Base-by-base conservation (phyloP, 1,140 invertebrate genomes). In the Pristionchus pacificus region DNA sequence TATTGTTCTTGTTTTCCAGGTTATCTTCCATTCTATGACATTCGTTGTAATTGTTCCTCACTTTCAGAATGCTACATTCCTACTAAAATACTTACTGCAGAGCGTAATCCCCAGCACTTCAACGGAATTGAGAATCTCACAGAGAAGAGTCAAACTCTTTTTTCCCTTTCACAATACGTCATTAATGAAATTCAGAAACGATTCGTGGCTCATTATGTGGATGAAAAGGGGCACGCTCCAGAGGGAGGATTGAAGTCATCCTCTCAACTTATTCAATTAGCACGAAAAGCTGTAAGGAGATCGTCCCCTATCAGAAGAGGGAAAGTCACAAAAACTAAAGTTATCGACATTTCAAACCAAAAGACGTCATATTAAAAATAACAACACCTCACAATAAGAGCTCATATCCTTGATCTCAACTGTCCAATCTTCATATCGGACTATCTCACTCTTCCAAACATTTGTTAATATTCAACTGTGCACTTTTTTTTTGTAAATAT, bases 1-100 rank as follows among this genome's bases (percentile, higher is more conserved):
- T 30, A 73, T 73, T 64, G 67, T 73, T 2, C 67, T 73, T 24
- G 65, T 73, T 25, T 67, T 72, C 38, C 71, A 72, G 70, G 70
- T 72, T 38, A 64, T 30, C 15, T 10, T 2, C 2, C 15, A 15
- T 63, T 0, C 3, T 2, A 69, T 19, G 59, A 65, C 24, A 19
- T n/a, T 2, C 0, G 28, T 49, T 55, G 63, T 57, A 25, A 72
- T 49, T 55, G 27, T 24, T 24, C 55, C 1, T 29, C 60, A 6
- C 38, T 24, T 73, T 68, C 61, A 69, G 58, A 69, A 69, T 65
- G 27, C 59, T 3, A 57, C 59, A 30, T 69, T 69, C 55, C 65
- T 61, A 0, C 38, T 73, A 13, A 73, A 73, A 49, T 73, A 68
- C n/a, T 29, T 73, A 3, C n/a, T 73, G 0, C 66, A 72, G 31